Evolutionary conservation across 2,797 vertebrate species (phyloP).

Genomic region (Sphaeramia orbicularis): DNA sequence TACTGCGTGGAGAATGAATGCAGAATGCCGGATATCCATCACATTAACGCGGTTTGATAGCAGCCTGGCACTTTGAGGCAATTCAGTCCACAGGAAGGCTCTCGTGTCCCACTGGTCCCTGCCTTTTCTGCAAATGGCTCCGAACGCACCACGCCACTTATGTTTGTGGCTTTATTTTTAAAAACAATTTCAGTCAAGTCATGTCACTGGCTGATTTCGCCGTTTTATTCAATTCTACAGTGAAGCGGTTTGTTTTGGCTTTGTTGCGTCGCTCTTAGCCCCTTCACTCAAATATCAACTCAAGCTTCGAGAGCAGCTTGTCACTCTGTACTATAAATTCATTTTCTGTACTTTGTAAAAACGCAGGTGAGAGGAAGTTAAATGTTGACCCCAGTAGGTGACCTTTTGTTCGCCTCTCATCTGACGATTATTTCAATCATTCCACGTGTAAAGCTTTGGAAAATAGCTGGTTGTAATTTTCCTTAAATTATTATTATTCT

Average conservation of each 20-base stretch:
- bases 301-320: background rate
- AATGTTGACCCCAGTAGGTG: too few relatives aligned
- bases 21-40: conserved; percentile 61
- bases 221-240: conserved; percentile 27
- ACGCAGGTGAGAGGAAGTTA: too few relatives aligned
- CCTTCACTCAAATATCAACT: conserved; percentile 17
- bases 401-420: too few relatives aligned
- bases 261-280: background rate
- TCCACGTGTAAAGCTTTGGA: too few relatives aligned
- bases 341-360: too few relatives aligned
- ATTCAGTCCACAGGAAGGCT: conserved; percentile 56
- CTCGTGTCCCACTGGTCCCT: conserved; percentile 46
- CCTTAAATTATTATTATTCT: too few relatives aligned
- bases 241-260: conserved; percentile 28
- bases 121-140: conserved; percentile 36
- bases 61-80: conserved; percentile 65
- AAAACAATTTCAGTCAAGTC: conserved; percentile 13
- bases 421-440: too few relatives aligned
- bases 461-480: too few relatives aligned
- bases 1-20: conserved; percentile 55
- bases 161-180: conserved; percentile 32
- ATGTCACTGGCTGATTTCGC: conserved; percentile 19
- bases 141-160: conserved; percentile 33
- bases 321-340: too few relatives aligned
- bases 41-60: conserved; percentile 67